Base-by-base conservation (phyloP, 2,888 invertebrate genomes). In the Acrobasis repandana region DNA sequence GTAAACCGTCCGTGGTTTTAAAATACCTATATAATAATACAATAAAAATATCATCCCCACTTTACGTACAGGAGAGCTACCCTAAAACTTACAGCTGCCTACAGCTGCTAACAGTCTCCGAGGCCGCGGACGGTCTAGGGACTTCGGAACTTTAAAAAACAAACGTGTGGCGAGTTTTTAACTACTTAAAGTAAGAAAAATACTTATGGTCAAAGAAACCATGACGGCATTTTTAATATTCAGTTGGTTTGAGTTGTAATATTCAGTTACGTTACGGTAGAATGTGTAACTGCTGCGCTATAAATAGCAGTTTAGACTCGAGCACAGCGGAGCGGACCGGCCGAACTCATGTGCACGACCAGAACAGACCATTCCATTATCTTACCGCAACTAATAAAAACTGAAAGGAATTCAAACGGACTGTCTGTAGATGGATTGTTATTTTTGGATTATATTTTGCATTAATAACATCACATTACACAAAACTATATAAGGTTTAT, bases 361-460 rank as follows among this genome's bases (percentile, higher is more conserved):
- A 80, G 82, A 86, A 86, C 88, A 88, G 87, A 81, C 81, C 81
- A 74, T 76, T 82, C 86, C 85, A 87, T 90, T 90, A 90, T 90
- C 86, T 86, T 82, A 81, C 84, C 79, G 80, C 83, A 83, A 82
- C 84, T 81, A 87, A 89, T 90, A 89, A 90, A 89, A 86, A 83
- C 82, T 82, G 74, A 86, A 88, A 85, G 87, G 85, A 86, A 87
- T 86, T 79, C 72, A 75, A 74, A 75, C 76, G 76, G 75, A 68
- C 74, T 72, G 67, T 63, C 67, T 72, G 69, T 70, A 68, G 68
- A 70, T 70, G 74, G 74, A 70, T 74, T 65, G 65, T 70, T 71
- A 67, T 67, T 43, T 43, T 14, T 1, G 11, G 38, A 10, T 10
- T 11, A 38, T 38, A 38, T 38, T 38, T 38, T 11, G 43, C n/a